Percentiles rank a stretch among this genome's conserved stretches.
phyloP scores from a whole-genome alignment of 2,113 vertebrate species.

The Podiceps cristatus region DNA sequence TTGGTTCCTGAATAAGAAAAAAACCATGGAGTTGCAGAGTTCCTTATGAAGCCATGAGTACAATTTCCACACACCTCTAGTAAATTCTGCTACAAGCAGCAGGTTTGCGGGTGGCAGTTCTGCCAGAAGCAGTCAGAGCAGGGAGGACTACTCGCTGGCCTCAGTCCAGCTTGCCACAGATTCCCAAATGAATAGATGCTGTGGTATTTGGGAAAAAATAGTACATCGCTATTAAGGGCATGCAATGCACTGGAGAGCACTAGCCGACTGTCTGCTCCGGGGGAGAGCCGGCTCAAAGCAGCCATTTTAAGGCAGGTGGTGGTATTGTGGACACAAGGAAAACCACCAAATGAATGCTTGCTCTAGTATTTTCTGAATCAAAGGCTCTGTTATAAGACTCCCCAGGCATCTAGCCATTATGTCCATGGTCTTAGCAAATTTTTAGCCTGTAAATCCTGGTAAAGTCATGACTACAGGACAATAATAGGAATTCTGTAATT shows the following conservation, averaged over 20 bases:
- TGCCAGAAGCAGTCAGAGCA: not conserved
- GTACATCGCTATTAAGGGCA: not conserved
- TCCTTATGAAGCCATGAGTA: not conserved
- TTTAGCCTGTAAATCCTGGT: not conserved
- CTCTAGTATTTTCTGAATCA: not conserved
- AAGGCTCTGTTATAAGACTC: constrained; percentile 12
- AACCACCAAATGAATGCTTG: constrained; percentile 26
- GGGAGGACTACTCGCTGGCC: not conserved
- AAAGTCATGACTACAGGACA: not conserved
- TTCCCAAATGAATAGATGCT: constrained; percentile 17
- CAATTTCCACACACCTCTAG: not conserved
- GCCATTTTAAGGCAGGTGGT: constrained; percentile 52
- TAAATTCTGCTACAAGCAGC: not conserved
- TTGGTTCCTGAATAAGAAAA: not conserved
- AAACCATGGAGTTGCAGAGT: accelerated
- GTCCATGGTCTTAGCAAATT: not conserved
- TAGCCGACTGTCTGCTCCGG: not conserved
- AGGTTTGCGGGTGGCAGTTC: not conserved
- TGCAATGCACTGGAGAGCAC: not conserved
- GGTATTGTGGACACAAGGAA: constrained; percentile 39
- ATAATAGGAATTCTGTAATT: not conserved
- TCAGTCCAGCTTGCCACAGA: not conserved
- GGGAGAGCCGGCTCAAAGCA: constrained; percentile 12
- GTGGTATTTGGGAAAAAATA: constrained; percentile 33
- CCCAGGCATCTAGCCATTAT: not conserved